Evolutionary conservation across 2,888 invertebrate genomes (phyloP), one percentile per base, ranked within the genome.

Genomic region (Beris morrisii): DNA sequence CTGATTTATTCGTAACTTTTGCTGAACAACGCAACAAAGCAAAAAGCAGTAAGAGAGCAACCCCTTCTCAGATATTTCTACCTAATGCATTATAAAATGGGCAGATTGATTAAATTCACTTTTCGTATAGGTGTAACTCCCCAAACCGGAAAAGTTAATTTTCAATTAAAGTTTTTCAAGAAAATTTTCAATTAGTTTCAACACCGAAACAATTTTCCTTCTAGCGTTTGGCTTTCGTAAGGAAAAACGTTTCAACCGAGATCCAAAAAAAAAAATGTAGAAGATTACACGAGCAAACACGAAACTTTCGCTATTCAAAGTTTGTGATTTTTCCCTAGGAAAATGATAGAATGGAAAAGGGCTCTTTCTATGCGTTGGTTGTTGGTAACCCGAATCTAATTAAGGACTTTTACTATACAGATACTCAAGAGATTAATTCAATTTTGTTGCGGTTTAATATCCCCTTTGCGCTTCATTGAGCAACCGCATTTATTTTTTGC

Each of bases 371-470:
- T 38, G 28, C 50, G 61, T 22, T 50, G 50, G 61, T 12, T 31
- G 61, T 38, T 38, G 50, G 50, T 61, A 61, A 61, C 61, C 61
- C 61, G 61, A 61, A 61, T 61, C 61, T 61, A 61, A 61, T 61
- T 61, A 61, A 61, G 61, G 61, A 61, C 61, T 52, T 52, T 50
- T 32, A 38, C 38, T 61, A 6, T 38, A 22, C 44, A 61, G 61
- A 61, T 61, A 61, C 61, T 61, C 50, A n/a, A 32, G 50, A 61
- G 61, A 61, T 61, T 61, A 61, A 61, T 61, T 61, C 61, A 61
- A 61, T 61, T 61, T 61, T 52, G 61, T 61, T 61, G 61, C 61
- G 61, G 61, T 61, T 61, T 61, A 50, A 61, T 61, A 61, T 61
- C 50, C 52, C 43, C 61, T 61, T 61, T 61, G 50, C 52, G 61